Percentiles rank a stretch among this genome's conserved stretches.
Evolutionary conservation across 2,888 invertebrate genomes (phyloP).

Genomic region (Hipparchia semele): DNA sequence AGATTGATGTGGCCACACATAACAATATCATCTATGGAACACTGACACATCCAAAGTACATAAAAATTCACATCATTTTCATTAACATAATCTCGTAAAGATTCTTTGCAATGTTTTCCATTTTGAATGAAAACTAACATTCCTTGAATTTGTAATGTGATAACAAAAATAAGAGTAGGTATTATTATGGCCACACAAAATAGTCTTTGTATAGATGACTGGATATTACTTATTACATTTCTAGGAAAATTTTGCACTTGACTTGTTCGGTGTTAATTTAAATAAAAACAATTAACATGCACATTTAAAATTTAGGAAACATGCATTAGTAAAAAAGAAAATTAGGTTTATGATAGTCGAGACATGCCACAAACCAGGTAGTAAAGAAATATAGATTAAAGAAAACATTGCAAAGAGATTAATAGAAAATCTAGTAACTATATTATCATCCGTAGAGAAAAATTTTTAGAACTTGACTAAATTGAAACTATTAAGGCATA

Average conservation of each 20-base stretch:
- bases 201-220: constrained; percentile 57
- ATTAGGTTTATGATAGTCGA: constrained; percentile 44
- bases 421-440: constrained; percentile 46
- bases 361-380: constrained; percentile 58
- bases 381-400: constrained; percentile 44
- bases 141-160: constrained; percentile 28
- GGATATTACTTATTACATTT: constrained; percentile 15
- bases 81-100: constrained; percentile 12
- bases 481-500: background rate
- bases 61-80: constrained; percentile 22
- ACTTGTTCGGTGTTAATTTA: constrained; percentile 19
- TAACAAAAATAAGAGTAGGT: constrained; percentile 43
- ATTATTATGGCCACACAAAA: constrained; percentile 74
- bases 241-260: constrained; percentile 20
- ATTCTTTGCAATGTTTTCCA: constrained; percentile 81
- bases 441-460: background rate
- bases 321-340: constrained; percentile 58
- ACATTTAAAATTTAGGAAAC: constrained; percentile 48
- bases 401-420: constrained; percentile 82
- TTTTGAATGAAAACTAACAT: constrained; percentile 31
- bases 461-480: background rate
- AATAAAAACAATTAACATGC: constrained; percentile 31
- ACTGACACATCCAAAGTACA: constrained; percentile 31
- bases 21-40: constrained; percentile 33
- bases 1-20: constrained; percentile 73